A percentile compares a stretch with the other conserved stretches of the same genome.
Conservation (phyloP, 2,888 invertebrate genomes). For the Mesoligia furuncula region DNA sequence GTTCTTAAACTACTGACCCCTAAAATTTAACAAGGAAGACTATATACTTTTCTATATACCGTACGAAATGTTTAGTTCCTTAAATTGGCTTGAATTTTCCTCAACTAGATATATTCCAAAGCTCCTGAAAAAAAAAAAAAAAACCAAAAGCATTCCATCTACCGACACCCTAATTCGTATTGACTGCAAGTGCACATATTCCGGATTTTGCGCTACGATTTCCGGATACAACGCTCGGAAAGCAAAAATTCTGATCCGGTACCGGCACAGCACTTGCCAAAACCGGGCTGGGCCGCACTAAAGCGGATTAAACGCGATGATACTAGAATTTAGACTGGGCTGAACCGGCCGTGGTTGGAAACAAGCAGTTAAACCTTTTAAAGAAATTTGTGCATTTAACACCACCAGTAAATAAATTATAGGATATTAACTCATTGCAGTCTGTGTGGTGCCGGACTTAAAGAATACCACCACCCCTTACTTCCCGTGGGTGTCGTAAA, state of each 20-base stretch:
- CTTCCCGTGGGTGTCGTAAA: too few species aligned
- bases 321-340: constrained; percentile 63
- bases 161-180: constrained; percentile 9
- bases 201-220: constrained; percentile 33
- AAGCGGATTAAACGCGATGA: constrained; percentile 74
- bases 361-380: constrained; percentile 52
- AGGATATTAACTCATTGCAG: neutral
- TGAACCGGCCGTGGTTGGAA: constrained; percentile 33
- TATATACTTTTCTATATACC: neutral
- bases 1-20: neutral
- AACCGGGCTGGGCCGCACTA: constrained; percentile 56
- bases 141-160: neutral
- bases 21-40: neutral
- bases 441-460: too few species aligned
- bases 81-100: neutral
- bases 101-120: neutral
- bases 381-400: constrained; percentile 19
- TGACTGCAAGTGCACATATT: constrained; percentile 31
- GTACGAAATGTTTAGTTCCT: neutral
- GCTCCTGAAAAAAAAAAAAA: neutral
- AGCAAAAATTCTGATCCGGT: constrained; percentile 52
- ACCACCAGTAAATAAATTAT: constrained; percentile 21
- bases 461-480: too few species aligned
- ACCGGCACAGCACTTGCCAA: constrained; percentile 57
- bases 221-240: constrained; percentile 18